A percentile compares a stretch with the other conserved stretches of the same genome.
These are phyloP conservation scores for Morone saxatilis DNA, from an alignment of 2,113 vertebrate genomes.

Conservation along the genomic window DNA sequence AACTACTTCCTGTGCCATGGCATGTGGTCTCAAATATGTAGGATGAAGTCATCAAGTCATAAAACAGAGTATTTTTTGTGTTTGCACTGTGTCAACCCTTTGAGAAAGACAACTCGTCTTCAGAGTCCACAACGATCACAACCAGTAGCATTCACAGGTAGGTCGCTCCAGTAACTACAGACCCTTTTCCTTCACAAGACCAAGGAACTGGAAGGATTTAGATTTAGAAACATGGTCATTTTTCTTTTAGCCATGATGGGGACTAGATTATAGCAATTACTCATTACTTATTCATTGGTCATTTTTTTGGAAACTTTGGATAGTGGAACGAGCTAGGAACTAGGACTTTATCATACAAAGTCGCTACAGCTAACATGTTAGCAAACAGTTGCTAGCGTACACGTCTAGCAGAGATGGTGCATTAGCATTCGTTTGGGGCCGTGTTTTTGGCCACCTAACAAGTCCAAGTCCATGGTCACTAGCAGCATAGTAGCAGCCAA, in stretches of 20 bases:
- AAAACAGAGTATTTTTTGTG: conserved; percentile 22
- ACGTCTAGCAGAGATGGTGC: background rate
- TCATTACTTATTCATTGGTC: background rate
- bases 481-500: background rate
- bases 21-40: conserved; percentile 46
- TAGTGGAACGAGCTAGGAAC: background rate
- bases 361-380: background rate
- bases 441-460: too few relatives aligned
- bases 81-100: conserved; percentile 26
- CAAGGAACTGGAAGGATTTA: background rate
- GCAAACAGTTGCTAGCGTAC: background rate
- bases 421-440: too few relatives aligned
- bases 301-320: background rate
- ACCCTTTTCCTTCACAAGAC: conserved; percentile 57
- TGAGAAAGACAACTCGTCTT: conserved; percentile 45
- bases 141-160: conserved; percentile 36
- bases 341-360: too few relatives aligned
- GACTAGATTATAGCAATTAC: background rate
- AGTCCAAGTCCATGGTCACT: too few relatives aligned
- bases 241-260: background rate
- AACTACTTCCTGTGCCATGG: conserved; percentile 26
- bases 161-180: background rate
- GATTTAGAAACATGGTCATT: background rate
- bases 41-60: conserved; percentile 7
- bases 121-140: conserved; percentile 29